phyloP scores from a whole-genome alignment of 2,888 invertebrate species.

The Mongoloraphidia duomilia region DNA sequence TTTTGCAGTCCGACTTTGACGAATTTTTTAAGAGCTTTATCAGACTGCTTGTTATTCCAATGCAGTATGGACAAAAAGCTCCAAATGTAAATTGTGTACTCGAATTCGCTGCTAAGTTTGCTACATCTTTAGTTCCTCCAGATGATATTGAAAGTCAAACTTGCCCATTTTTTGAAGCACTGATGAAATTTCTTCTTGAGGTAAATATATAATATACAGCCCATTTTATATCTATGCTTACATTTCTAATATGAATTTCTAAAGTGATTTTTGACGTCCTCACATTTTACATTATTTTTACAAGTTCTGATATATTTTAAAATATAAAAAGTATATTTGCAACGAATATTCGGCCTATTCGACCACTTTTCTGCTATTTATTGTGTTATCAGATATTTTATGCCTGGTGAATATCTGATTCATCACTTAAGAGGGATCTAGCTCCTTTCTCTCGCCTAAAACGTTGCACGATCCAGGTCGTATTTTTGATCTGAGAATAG shows the following conservation, averaged over 20 bases:
- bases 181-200: constrained; percentile 47
- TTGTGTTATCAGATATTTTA: too few species aligned
- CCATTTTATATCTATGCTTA: too few species aligned
- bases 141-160: constrained; percentile 31
- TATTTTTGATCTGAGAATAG: too few species aligned
- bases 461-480: too few species aligned
- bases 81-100: constrained; percentile 52
- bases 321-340: not conserved
- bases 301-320: too few species aligned
- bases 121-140: constrained; percentile 42
- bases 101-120: constrained; percentile 57
- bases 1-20: constrained; percentile 37
- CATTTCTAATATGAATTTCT: too few species aligned
- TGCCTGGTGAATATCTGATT: too few species aligned
- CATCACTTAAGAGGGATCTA: too few species aligned
- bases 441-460: too few species aligned
- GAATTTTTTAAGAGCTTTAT: constrained; percentile 49
- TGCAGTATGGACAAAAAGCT: constrained; percentile 52
- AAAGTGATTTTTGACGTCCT: too few species aligned
- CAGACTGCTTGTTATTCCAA: constrained; percentile 44
- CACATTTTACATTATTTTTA: too few species aligned
- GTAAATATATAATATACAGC: constrained; percentile 34
- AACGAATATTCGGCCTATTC: constrained; percentile 5
- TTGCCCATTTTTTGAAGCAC: constrained; percentile 36
- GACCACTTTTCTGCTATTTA: not conserved